A percentile compares a stretch with the other conserved stretches of the same genome.
Conservation (phyloP, 2,797 vertebrate species). For the Philypnodon macrostomus region DNA sequence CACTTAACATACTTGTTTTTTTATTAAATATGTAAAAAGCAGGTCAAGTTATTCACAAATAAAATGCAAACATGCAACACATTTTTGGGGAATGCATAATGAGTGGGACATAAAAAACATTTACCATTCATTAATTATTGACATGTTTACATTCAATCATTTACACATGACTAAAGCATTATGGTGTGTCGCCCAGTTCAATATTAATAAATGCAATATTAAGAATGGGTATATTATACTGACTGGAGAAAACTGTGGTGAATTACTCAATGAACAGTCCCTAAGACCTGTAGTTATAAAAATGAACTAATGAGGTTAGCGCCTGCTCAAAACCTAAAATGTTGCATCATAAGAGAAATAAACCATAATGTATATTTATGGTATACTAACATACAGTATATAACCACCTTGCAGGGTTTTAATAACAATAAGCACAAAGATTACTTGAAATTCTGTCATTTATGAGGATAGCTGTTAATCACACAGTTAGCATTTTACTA, state of each 20-base stretch:
- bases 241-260: constrained; percentile 79
- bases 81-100: constrained; percentile 90
- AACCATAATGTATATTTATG: constrained; percentile 52
- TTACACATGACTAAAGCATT: constrained; percentile 95
- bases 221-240: constrained; percentile 82
- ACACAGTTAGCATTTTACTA: constrained; percentile 54
- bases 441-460: constrained; percentile 57
- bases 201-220: constrained; percentile 89
- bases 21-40: constrained; percentile 99
- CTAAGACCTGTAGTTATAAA: constrained; percentile 68
- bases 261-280: constrained; percentile 75
- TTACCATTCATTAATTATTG: constrained; percentile 94
- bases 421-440: constrained; percentile 52
- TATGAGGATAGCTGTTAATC: constrained; percentile 54
- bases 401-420: constrained; percentile 37
- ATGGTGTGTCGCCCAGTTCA: constrained; percentile 85
- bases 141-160: constrained; percentile 99
- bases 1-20: constrained; percentile 87
- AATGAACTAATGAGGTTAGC: constrained; percentile 48
- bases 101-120: constrained; percentile 83
- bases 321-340: constrained; percentile 56
- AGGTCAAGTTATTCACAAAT: constrained; percentile 99
- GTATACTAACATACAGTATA: constrained; percentile 46
- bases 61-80: constrained; percentile 99
- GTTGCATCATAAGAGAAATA: constrained; percentile 60